A percentile compares a stretch with the other conserved stretches of the same genome.
These are phyloP conservation scores for Mastomys coucha DNA, from an alignment of 2,113 vertebrate species.

Conservation along the genomic window DNA sequence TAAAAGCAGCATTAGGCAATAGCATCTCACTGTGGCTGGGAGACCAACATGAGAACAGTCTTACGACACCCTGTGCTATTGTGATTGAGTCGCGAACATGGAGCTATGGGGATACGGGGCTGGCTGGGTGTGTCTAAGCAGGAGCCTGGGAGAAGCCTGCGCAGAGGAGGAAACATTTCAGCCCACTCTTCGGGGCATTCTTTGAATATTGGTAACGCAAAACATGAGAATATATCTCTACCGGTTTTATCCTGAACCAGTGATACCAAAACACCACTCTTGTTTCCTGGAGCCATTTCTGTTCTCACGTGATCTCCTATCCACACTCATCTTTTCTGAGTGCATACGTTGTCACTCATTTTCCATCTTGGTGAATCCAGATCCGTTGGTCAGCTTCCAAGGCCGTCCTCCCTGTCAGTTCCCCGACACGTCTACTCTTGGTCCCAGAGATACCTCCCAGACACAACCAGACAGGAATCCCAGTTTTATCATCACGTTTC, in stretches of 20 bases:
- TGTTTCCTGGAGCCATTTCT: not conserved
- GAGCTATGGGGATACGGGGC: not conserved
- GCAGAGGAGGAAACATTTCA: slow-evolving; percentile 1
- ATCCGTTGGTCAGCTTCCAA: not conserved
- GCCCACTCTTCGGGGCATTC: not conserved
- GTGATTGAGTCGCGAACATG: not conserved
- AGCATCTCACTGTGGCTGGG: not conserved
- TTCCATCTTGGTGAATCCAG: not conserved
- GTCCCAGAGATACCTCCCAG: not conserved
- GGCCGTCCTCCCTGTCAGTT: not conserved
- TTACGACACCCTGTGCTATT: not conserved
- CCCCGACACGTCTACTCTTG: too few species aligned
- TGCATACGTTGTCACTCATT: not conserved
- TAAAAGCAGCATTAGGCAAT: not conserved
- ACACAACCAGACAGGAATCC: not conserved
- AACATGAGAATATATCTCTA: not conserved
- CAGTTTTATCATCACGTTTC: not conserved
- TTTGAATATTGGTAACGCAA: not conserved
- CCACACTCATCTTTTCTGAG: slow-evolving; percentile 30
- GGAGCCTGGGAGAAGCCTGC: not conserved
- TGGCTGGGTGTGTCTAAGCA: not conserved
- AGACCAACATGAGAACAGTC: not conserved
- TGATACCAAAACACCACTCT: not conserved
- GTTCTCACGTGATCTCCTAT: not conserved
- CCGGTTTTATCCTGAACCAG: not conserved